phyloP scores from a whole-genome alignment of 2,888 invertebrate genomes.

The Dicranocentrus wangi region DNA sequence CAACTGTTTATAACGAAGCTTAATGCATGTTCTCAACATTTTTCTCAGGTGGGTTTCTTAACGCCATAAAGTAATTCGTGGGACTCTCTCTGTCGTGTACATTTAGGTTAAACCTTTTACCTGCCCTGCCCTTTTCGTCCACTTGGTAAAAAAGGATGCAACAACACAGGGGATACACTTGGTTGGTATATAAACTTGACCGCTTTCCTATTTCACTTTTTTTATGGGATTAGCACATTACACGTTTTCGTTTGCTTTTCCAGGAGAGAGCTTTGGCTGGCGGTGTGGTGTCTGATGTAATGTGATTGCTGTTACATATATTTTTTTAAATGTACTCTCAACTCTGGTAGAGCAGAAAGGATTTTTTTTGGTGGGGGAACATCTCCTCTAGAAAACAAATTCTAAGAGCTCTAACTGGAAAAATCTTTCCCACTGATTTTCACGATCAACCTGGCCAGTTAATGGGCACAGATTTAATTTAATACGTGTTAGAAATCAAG shows the following conservation, averaged over 20 bases:
- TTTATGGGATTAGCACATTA: conserved; percentile 57
- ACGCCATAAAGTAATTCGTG: conserved; percentile 67
- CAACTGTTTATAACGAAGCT: conserved; percentile 65
- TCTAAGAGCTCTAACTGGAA: conserved; percentile 1
- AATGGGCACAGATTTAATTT: conserved; percentile 63
- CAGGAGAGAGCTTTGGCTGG: not conserved
- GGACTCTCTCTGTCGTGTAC: conserved; percentile 52
- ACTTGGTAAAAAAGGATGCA: too few species aligned
- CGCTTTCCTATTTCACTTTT: conserved; percentile 50
- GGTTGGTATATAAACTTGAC: conserved; percentile 15
- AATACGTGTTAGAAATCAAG: conserved; percentile 70
- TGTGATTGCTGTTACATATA: conserved; percentile 5
- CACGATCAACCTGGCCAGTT: conserved; percentile 53
- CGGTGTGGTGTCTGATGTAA: not conserved
- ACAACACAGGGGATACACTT: too few species aligned
- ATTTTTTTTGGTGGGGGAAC: not conserved
- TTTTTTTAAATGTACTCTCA: too few species aligned
- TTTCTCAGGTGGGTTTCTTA: conserved; percentile 67
- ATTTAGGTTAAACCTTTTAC: conserved; percentile 41
- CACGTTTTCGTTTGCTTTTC: conserved; percentile 16
- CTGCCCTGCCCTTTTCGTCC: conserved; percentile 48
- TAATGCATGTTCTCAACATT: conserved; percentile 61
- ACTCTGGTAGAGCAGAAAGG: not conserved
- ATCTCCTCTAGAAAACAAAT: not conserved
- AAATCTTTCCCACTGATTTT: conserved; percentile 43